Percentiles rank a stretch among this genome's conserved stretches.
Conservation (phyloP, 2,888 invertebrate species). For the Rhopalosiphum nymphaeae region DNA sequence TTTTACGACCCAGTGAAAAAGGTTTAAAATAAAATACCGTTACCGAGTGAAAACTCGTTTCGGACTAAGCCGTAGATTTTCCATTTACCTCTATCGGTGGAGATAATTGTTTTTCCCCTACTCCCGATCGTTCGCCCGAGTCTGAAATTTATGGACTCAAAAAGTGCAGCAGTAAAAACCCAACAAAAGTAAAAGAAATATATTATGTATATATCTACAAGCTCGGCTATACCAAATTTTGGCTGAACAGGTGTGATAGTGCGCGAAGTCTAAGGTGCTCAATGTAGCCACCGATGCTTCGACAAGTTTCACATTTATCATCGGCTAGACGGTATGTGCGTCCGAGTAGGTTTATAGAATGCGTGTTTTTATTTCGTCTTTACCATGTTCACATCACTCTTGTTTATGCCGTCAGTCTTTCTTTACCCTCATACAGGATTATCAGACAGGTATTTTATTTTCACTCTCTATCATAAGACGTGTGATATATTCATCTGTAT, state of each 20-base stretch:
- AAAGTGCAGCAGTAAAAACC: neutral
- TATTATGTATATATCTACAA: neutral
- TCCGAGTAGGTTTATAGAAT: neutral
- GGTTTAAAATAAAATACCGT: conserved; percentile 52
- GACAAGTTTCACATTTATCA: neutral
- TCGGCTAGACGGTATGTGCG: neutral
- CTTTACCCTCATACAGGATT: neutral
- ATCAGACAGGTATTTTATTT: neutral
- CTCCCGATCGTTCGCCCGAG: neutral
- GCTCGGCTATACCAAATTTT: neutral
- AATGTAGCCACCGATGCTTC: neutral
- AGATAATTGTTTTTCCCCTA: conserved; percentile 56
- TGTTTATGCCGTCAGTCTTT: neutral
- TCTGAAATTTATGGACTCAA: conserved; percentile 48
- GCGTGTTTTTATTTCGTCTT: neutral
- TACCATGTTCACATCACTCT: neutral
- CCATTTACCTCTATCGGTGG: conserved; percentile 43
- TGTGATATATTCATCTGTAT: neutral
- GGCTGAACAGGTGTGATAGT: neutral
- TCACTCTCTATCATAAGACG: neutral
- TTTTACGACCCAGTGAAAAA: conserved; percentile 49
- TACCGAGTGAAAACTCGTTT: conserved; percentile 37
- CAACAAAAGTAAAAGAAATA: conserved; percentile 5
- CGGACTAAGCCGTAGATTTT: conserved; percentile 45
- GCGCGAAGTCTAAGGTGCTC: neutral